Percentiles rank a stretch among this genome's conserved stretches.
These are phyloP conservation scores for Polypterus bichir DNA, from an alignment of 2,113 vertebrate genomes.

Conservation along the genomic window DNA sequence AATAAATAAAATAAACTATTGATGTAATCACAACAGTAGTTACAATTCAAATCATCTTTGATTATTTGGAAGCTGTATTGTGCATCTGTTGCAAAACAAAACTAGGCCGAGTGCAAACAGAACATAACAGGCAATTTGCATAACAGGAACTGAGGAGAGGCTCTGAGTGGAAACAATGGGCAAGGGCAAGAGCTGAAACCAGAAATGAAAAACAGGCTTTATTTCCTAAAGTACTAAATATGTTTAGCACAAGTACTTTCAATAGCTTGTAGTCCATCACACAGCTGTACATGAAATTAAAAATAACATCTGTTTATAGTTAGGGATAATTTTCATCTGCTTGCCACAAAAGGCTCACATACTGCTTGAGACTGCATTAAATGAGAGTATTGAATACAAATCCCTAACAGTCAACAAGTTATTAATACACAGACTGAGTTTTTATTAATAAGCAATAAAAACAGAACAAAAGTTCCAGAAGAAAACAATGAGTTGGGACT, in stretches of 20 bases:
- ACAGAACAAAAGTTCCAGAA: no score
- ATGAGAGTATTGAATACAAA: no score
- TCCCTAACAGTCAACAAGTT: no score
- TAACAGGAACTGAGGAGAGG: not conserved
- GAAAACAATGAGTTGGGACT: no score
- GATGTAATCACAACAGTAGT: not conserved
- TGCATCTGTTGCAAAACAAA: slow-evolving; percentile 1
- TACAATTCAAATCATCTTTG: not conserved
- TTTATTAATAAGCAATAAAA: no score
- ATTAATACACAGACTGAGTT: no score
- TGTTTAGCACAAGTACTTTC: not conserved
- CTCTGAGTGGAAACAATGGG: not conserved
- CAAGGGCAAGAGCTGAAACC: not conserved
- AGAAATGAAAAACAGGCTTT: not conserved
- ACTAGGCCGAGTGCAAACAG: not conserved
- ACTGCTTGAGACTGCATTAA: no score
- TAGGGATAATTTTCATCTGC: not conserved
- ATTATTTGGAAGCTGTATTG: not conserved
- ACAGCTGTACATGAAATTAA: not conserved
- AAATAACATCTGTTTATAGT: not conserved
- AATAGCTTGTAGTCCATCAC: not conserved
- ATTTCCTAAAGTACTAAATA: not conserved
- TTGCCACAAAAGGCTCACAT: no score
- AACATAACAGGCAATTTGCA: not conserved
- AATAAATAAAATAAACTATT: slow-evolving; percentile 1